Evolutionary conservation across 2,113 vertebrate species (phyloP).

Genomic region (Xenopus laevis): DNA sequence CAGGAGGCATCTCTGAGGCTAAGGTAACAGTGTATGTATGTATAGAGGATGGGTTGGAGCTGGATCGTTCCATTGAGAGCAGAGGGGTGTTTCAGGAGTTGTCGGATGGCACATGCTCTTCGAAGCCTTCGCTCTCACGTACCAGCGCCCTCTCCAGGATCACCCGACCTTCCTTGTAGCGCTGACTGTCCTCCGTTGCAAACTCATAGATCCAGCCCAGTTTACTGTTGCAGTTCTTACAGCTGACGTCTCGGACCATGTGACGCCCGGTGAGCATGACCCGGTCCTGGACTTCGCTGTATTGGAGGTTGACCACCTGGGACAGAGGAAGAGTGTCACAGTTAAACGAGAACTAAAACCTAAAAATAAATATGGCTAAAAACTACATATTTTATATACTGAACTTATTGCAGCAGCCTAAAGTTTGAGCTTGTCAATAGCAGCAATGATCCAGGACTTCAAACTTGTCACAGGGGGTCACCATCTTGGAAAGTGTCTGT

Average conservation of each 20-base stretch:
- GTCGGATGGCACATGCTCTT: slow-evolving; percentile 88
- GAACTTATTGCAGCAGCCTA: too few relatives aligned
- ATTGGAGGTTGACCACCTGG: slow-evolving; percentile 96
- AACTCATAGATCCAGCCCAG: slow-evolving; percentile 99
- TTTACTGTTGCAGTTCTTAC: slow-evolving; percentile 99
- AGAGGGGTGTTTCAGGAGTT: slow-evolving; percentile 77
- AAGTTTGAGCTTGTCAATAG: too few relatives aligned
- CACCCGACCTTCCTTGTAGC: slow-evolving; percentile 94
- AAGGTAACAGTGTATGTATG: slow-evolving; percentile 76
- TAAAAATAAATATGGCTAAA: too few relatives aligned
- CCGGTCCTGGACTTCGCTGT: slow-evolving; percentile 96
- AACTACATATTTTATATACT: too few relatives aligned
- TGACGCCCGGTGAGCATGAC: slow-evolving; percentile 97
- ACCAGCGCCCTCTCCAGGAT: slow-evolving; percentile 95
- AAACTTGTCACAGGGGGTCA: too few relatives aligned
- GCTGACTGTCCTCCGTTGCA: slow-evolving; percentile 96
- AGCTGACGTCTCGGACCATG: slow-evolving; percentile 97
- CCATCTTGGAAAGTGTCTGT: too few relatives aligned
- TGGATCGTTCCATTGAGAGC: slow-evolving; percentile 34
- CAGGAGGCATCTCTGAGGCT: slow-evolving; percentile 68
- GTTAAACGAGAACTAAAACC: too few relatives aligned
- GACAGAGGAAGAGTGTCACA: too few relatives aligned
- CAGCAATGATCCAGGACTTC: too few relatives aligned
- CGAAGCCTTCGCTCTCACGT: slow-evolving; percentile 92
- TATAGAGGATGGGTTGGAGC: slow-evolving; percentile 51